Percentiles rank a stretch among this genome's conserved stretches.
These are phyloP conservation scores for Tadarida brasiliensis DNA, from an alignment of 2,797 vertebrate species.

Conservation along the genomic window DNA sequence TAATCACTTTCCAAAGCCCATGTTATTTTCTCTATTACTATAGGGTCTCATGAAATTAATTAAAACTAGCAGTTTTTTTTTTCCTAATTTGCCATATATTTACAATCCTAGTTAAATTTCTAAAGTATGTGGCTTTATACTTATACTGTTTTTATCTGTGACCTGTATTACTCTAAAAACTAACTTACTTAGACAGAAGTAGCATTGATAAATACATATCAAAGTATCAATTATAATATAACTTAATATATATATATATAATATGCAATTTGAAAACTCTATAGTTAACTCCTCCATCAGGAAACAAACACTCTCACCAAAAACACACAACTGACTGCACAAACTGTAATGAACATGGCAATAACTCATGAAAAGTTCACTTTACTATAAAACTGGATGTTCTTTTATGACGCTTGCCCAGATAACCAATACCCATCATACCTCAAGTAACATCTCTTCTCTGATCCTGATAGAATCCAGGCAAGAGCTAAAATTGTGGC, in stretches of 20 bases:
- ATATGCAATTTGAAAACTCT: slow-evolving; percentile 37
- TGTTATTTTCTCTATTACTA: slow-evolving; percentile 26
- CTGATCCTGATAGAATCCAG: slow-evolving; percentile 63
- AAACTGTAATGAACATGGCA: slow-evolving; percentile 6
- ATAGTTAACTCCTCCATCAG: background rate
- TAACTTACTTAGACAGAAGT: slow-evolving; percentile 54
- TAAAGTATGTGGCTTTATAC: slow-evolving; percentile 40
- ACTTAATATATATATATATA: background rate
- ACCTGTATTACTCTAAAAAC: slow-evolving; percentile 37
- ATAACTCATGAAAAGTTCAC: slow-evolving; percentile 48
- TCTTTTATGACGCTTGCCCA: slow-evolving; percentile 45
- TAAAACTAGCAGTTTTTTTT: slow-evolving; percentile 29
- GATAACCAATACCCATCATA: slow-evolving; percentile 15
- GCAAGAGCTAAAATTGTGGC: slow-evolving; percentile 49
- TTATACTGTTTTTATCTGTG: slow-evolving; percentile 17
- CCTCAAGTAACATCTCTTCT: slow-evolving; percentile 58
- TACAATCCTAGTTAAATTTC: slow-evolving; percentile 42
- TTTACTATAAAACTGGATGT: slow-evolving; percentile 5
- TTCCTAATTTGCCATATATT: background rate
- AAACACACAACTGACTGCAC: background rate
- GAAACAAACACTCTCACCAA: slow-evolving; percentile 52
- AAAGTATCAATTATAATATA: background rate
- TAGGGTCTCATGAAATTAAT: slow-evolving; percentile 43
- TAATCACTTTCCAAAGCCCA: background rate
- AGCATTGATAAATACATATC: slow-evolving; percentile 29